phyloP scores from a whole-genome alignment of 2,888 invertebrate species.

The Pachycephus smyrnensis region DNA sequence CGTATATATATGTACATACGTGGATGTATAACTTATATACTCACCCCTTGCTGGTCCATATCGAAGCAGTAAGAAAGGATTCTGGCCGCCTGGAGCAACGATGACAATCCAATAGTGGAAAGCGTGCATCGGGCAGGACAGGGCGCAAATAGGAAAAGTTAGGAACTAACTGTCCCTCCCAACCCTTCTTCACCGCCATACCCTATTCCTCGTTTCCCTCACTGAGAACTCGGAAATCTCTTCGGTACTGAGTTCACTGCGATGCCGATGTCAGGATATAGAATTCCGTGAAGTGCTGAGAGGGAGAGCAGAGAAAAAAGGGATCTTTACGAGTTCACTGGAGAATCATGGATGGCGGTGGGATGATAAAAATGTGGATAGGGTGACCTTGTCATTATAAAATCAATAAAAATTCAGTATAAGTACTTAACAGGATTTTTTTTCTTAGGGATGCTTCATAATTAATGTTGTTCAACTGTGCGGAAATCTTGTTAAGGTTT shows the following conservation, averaged over 20 bases:
- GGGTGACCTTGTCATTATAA: background rate
- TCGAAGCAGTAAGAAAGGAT: background rate
- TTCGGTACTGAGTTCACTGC: constrained; percentile 5
- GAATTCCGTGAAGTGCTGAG: constrained; percentile 16
- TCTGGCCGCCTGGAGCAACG: background rate
- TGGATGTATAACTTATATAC: background rate
- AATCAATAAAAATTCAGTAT: background rate
- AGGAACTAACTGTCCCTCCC: background rate
- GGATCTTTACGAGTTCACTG: background rate
- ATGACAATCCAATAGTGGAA: background rate
- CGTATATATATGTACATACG: background rate
- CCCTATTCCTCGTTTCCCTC: constrained; percentile 4
- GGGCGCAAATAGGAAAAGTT: background rate
- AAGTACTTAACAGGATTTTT: background rate
- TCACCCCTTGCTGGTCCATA: background rate
- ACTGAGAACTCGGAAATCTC: constrained; percentile 1
- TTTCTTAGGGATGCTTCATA: background rate
- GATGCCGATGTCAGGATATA: background rate
- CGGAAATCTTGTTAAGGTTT: too few species aligned
- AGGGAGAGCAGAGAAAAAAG: constrained; percentile 8
- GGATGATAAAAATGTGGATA: background rate
- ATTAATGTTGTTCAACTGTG: background rate
- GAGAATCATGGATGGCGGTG: background rate
- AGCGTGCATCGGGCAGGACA: background rate
- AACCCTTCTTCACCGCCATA: constrained; percentile 13